Percentiles rank a stretch among this genome's conserved stretches.
Conservation (phyloP, 1,140 invertebrate species). For the Dinothrombium tinctorium region DNA sequence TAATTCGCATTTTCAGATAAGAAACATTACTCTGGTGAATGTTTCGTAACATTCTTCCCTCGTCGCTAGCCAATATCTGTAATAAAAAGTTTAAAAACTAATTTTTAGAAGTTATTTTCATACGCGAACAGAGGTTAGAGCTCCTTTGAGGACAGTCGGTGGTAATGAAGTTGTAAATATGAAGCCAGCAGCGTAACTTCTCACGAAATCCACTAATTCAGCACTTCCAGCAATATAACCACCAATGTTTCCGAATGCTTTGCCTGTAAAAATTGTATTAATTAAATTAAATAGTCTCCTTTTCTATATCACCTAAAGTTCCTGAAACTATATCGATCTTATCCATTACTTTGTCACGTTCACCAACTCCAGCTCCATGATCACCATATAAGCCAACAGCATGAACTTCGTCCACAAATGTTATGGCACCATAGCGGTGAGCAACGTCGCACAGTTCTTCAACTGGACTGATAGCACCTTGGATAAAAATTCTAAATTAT, state of each 20-base stretch:
- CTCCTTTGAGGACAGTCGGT: constrained; percentile 68
- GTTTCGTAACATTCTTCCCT: constrained; percentile 49
- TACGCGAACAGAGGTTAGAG: constrained; percentile 33
- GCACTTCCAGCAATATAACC: constrained; percentile 70
- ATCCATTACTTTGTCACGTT: constrained; percentile 53
- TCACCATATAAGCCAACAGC: constrained; percentile 91
- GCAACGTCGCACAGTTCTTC: constrained; percentile 63
- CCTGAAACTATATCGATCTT: constrained; percentile 93
- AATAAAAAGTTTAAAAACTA: not conserved
- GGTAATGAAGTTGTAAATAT: constrained; percentile 95
- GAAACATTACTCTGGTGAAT: constrained; percentile 64
- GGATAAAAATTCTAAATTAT: constrained; percentile 1
- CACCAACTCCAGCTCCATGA: constrained; percentile 76
- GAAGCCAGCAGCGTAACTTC: constrained; percentile 78
- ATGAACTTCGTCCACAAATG: constrained; percentile 93
- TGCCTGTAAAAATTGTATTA: constrained; percentile 31
- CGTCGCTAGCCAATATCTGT: constrained; percentile 55
- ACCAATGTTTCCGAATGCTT: constrained; percentile 94
- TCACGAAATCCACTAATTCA: constrained; percentile 64
- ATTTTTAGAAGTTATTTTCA: constrained; percentile 2
- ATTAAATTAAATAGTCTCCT: too few species aligned
- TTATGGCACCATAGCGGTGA: constrained; percentile 74
- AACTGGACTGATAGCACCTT: constrained; percentile 67
- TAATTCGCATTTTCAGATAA: constrained; percentile 56
- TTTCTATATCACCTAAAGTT: constrained; percentile 63